These are phyloP conservation scores for Gobiocypris rarus DNA, from an alignment of 2,113 vertebrate species.

Conservation along the genomic window DNA sequence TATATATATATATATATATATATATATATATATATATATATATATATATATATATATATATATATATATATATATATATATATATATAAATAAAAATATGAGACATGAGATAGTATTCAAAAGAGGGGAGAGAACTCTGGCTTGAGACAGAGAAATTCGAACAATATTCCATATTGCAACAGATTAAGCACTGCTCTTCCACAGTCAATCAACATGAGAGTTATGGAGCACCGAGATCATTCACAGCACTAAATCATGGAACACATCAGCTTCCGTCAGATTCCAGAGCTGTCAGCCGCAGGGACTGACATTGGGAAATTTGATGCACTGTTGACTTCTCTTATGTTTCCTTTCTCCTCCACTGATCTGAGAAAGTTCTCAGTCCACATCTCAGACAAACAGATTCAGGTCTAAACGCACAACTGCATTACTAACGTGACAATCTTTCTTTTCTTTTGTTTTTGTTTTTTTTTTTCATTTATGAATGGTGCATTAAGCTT, in stretches of 20 bases:
- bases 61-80: too few species aligned
- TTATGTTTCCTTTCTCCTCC: conserved; percentile 38
- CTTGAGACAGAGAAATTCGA: not conserved
- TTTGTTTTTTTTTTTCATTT: accelerated
- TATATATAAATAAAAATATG: too few species aligned
- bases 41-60: too few species aligned
- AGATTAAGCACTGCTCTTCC: not conserved
- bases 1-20: too few species aligned
- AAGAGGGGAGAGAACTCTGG: not conserved
- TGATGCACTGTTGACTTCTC: conserved; percentile 43
- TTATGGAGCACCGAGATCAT: conserved; percentile 8
- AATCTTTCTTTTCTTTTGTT: not conserved
- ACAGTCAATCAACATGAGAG: not conserved
- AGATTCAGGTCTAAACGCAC: not conserved
- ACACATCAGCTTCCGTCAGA: conserved; percentile 27
- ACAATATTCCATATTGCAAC: not conserved
- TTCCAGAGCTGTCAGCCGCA: conserved; percentile 24
- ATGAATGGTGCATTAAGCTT: not conserved
- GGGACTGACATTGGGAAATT: conserved; percentile 33
- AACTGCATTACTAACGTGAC: conserved; percentile 15
- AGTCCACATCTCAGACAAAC: not conserved
- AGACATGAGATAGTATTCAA: not conserved
- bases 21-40: too few species aligned
- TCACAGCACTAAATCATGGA: conserved; percentile 30
- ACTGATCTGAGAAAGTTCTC: conserved; percentile 38